Evolutionary conservation across 2,888 invertebrate species (phyloP).

Genomic region (Polyommatus iphigenia): DNA sequence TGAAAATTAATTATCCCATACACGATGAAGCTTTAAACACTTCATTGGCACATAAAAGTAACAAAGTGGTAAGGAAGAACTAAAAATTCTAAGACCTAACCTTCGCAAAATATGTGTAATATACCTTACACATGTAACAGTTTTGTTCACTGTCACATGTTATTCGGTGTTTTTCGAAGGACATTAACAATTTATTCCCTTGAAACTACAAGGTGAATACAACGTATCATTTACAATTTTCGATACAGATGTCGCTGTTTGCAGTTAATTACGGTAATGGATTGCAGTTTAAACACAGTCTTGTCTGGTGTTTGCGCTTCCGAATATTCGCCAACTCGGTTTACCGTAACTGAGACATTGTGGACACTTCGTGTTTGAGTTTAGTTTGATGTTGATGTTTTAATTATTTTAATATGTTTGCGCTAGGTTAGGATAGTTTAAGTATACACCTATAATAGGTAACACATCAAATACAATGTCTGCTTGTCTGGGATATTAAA

Average conservation of each 20-base stretch:
- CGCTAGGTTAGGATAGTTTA: neutral
- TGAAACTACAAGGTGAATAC: neutral
- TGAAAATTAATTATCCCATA: neutral
- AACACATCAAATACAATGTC: too few relatives aligned
- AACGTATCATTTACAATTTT: slow-evolving; percentile 61
- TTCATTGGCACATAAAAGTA: neutral
- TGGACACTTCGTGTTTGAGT: slow-evolving; percentile 34
- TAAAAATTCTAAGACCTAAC: neutral
- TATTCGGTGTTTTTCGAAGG: too few relatives aligned
- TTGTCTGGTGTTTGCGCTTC: slow-evolving; percentile 49
- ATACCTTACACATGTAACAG: too few relatives aligned
- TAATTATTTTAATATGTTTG: neutral
- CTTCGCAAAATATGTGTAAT: neutral
- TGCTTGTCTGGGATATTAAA: too few relatives aligned
- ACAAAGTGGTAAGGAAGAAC: neutral
- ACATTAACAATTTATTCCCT: too few relatives aligned
- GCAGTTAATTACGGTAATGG: slow-evolving; percentile 73
- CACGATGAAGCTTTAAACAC: neutral
- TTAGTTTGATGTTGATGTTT: slow-evolving; percentile 19
- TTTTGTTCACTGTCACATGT: too few relatives aligned
- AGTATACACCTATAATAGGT: too few relatives aligned
- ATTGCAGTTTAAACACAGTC: slow-evolving; percentile 54
- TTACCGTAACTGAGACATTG: slow-evolving; percentile 41
- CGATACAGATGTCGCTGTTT: slow-evolving; percentile 64
- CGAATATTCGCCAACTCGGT: slow-evolving; percentile 42